A percentile compares a stretch with the other conserved stretches of the same genome.
phyloP scores from a whole-genome alignment of 2,113 vertebrate species.

The Ptilonorhynchus violaceus region DNA sequence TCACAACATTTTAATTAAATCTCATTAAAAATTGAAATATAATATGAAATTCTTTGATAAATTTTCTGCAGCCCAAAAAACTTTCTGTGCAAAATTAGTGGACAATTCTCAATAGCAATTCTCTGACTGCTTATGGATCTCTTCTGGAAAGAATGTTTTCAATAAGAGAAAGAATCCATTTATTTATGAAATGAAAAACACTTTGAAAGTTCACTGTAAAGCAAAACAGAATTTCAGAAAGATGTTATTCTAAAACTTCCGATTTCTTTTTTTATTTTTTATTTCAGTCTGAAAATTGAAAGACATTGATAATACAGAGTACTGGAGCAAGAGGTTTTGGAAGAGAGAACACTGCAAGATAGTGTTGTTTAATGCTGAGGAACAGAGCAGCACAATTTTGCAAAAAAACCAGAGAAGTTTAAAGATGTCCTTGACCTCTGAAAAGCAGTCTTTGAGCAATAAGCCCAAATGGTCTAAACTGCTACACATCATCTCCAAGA shows the following conservation, averaged over 20 bases:
- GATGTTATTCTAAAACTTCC: background rate
- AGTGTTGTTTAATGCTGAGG: background rate
- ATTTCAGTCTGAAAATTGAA: background rate
- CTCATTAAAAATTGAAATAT: background rate
- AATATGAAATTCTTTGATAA: background rate
- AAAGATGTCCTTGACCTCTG: background rate
- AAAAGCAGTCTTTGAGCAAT: background rate
- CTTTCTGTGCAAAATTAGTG: background rate
- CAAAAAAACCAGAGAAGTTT: background rate
- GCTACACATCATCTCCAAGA: background rate
- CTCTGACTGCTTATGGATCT: background rate
- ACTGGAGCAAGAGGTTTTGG: background rate
- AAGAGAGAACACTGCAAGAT: background rate
- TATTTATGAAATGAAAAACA: background rate
- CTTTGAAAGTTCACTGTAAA: background rate
- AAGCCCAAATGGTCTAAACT: background rate
- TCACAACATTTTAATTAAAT: background rate
- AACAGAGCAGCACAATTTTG: background rate
- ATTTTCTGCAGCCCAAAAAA: background rate
- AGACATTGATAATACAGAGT: background rate
- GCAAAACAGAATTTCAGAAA: background rate
- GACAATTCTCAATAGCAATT: background rate
- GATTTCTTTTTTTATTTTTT: background rate
- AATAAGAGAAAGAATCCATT: background rate
- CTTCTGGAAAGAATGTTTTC: background rate